Base-by-base conservation (phyloP, 2,113 vertebrate species). In the Microtus richardsoni region DNA sequence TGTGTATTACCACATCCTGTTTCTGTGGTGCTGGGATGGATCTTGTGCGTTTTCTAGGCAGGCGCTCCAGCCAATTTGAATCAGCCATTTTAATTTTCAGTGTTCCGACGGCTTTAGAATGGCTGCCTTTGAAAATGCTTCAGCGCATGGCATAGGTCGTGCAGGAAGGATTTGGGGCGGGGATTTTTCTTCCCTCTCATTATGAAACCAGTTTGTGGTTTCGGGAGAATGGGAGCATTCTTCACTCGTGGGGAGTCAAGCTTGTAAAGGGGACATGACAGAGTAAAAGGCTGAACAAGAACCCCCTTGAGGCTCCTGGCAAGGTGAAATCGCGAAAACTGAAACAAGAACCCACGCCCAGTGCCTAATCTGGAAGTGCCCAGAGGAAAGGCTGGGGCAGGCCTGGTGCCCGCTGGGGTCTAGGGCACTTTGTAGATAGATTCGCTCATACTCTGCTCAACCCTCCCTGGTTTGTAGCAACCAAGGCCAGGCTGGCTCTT, bases 171-270 rank as follows among this genome's bases (percentile, higher is more conserved):
- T 95, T 44, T 54, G 36, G 44, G 12, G 33, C 5, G 36, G 80
- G 28, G 22, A 33, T 52, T 19, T 73, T 73, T 49, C 36, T 33
- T 7, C 30, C 30, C 13, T 7, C 33, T 49, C 33, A 36, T 92
- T 39, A 39, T 82, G 84, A 74, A 93, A 68, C 36, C 30, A 0
- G 14, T 77, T 88, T 89, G 96, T 80, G 26, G 44, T 84, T 24
- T 44, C 89, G 73, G 75, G 60, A 90, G 49, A 58, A 90, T 73
- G 60, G 58, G 52, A 86, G 5, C 68, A 47, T 73, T 24, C 96
- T 96, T 93, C 84, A 22, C 89, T 96, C 7, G 73, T 47, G 85
- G 94, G 95, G 96, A 94, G 73, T 75, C 49, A 96, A 91, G 88
- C 28, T 87, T 91, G 44, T 54, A 75, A 87, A 93, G 92, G 94